Base-by-base conservation (phyloP, 2,113 vertebrate genomes). In the Dasyurus viverrinus region DNA sequence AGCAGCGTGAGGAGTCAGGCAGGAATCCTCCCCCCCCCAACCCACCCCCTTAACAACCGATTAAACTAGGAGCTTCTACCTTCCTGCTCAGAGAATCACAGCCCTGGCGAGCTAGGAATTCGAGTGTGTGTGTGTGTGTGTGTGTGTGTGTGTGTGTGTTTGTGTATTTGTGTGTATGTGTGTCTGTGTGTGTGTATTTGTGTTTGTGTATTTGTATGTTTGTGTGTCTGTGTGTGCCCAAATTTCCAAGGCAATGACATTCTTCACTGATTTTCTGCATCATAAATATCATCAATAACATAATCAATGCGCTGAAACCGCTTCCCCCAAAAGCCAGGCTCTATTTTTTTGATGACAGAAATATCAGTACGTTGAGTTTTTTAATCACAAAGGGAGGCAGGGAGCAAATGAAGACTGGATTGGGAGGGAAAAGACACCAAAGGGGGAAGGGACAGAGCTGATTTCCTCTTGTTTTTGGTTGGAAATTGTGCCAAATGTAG, bases 1-100 rank as follows among this genome's bases (percentile, higher is more conserved):
- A 1, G 55, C 26, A 84, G 19, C 68, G 7, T 8, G 68, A 84
- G 68, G 1, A 27, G 53, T 90, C 30, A 48, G 10, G 47, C 47
- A 0, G 0, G 3, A 0, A 12, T 53, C 16, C 53, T 46, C 0
- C 0, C 36, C 42, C 47, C 36, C 92, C 8, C 68, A 84, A 19
- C 68, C 68, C 68, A 84, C 6, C 14, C 47, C 26, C 7, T 12
- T 2, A 27, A 50, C 53, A 0, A 27, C 92, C 2, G 14, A 19
- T 53, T 8, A 48, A 47, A 53, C 42, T 8, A 46, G 48, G 6
- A 27, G 54, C 54, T 22, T 0, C 48, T 27, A 0, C 10, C 68
- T 53, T 14, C 92, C 27, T 2, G 27, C 55, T 23, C 30, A 24
- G 0, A 22, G 22, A 53, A 55, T 53, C 54, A 76, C 68, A 84